Conservation (phyloP, 2,113 vertebrate genomes). For the Rhinoderma darwinii region DNA sequence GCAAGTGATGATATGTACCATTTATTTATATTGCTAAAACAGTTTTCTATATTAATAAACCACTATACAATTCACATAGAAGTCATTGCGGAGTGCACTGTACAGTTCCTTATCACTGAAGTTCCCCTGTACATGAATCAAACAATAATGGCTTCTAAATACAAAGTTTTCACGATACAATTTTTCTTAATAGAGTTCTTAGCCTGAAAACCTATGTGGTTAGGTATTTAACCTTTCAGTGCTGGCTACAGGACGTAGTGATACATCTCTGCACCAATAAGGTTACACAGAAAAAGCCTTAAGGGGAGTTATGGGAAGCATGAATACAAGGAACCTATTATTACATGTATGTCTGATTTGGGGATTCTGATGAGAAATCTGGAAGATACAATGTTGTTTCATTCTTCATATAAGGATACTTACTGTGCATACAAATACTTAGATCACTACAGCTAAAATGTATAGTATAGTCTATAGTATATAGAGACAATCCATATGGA, state of each 20-base stretch:
- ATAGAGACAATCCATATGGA: neutral
- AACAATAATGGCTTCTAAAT: neutral
- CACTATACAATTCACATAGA: constrained; percentile 38
- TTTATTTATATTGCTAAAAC: constrained; percentile 40
- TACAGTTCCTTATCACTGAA: constrained; percentile 8
- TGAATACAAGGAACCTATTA: neutral
- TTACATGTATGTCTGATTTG: neutral
- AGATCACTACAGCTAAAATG: neutral
- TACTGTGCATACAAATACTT: constrained; percentile 13
- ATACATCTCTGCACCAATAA: constrained; percentile 1
- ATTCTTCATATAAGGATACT: constrained; percentile 4
- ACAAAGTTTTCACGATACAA: constrained; percentile 22
- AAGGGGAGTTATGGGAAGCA: neutral
- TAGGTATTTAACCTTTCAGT: constrained; percentile 4
- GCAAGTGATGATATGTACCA: neutral
- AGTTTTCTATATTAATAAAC: constrained; percentile 2
- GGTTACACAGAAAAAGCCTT: neutral
- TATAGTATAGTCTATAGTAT: neutral
- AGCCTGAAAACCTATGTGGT: neutral
- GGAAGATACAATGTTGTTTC: neutral
- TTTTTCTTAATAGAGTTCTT: neutral
- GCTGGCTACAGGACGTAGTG: neutral
- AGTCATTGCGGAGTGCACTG: constrained; percentile 40
- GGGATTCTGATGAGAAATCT: neutral
- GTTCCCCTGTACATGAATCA: constrained; percentile 21